phyloP scores from a whole-genome alignment of 2,888 invertebrate species.

The Acanthococcus lagerstroemiae region DNA sequence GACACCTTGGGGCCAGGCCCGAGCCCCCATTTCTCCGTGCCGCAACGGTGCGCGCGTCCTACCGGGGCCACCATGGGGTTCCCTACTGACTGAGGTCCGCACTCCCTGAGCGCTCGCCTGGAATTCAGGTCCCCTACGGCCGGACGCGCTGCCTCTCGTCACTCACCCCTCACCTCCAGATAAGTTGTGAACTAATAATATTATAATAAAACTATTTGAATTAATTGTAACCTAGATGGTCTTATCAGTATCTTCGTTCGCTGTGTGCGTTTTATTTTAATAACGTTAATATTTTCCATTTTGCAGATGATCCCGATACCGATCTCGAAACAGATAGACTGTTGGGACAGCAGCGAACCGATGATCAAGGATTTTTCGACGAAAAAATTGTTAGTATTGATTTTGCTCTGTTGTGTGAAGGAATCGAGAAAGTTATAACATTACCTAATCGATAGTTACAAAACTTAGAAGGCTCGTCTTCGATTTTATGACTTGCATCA shows the following conservation, averaged over 20 bases:
- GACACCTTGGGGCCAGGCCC: too few species aligned
- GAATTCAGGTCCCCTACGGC: too few species aligned
- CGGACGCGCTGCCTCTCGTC: too few species aligned
- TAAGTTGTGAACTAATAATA: too few species aligned
- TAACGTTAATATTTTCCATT: neutral
- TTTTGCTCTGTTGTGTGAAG: neutral
- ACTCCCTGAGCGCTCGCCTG: too few species aligned
- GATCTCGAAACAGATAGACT: slow-evolving; percentile 95
- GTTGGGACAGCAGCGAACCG: slow-evolving; percentile 87
- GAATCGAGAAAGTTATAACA: neutral
- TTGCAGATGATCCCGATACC: slow-evolving; percentile 71
- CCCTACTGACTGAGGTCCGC: too few species aligned
- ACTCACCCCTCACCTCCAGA: too few species aligned
- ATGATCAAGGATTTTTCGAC: slow-evolving; percentile 84
- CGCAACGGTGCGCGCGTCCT: too few species aligned
- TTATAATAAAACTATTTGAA: neutral
- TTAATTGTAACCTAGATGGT: neutral
- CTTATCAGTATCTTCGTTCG: neutral
- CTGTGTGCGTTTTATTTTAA: neutral
- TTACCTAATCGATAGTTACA: neutral
- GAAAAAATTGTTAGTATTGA: slow-evolving; percentile 55
- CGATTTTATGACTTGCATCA: too few species aligned
- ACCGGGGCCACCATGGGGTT: too few species aligned
- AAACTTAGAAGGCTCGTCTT: too few species aligned
- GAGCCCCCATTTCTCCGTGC: too few species aligned